Percentiles rank a stretch among this genome's conserved stretches.
phyloP scores from a whole-genome alignment of 2,113 vertebrate genomes.

The Hyla sarda region DNA sequence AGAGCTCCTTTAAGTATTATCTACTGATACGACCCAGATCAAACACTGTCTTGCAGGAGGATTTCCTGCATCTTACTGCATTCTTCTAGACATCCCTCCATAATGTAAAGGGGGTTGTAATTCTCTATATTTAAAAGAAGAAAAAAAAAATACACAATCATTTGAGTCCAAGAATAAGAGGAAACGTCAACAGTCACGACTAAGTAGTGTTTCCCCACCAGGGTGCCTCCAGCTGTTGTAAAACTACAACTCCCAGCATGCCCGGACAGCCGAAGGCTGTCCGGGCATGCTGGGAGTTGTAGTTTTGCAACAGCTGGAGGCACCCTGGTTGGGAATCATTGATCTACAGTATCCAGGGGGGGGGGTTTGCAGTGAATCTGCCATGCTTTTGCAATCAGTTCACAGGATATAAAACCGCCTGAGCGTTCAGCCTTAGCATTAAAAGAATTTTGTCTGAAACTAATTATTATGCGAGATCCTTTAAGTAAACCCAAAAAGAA shows the following conservation, averaged over 20 bases:
- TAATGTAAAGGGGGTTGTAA: constrained; percentile 13
- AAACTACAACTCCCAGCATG: too few relatives aligned
- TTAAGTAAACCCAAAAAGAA: constrained; percentile 19
- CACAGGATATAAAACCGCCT: constrained; percentile 26
- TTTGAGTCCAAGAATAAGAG: background rate
- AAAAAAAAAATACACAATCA: background rate
- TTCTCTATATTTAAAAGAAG: constrained; percentile 39
- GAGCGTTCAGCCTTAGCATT: constrained; percentile 17
- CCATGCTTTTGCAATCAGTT: background rate
- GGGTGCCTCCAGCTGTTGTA: too few relatives aligned
- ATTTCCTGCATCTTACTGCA: constrained; percentile 16
- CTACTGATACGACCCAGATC: background rate
- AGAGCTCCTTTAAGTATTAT: background rate
- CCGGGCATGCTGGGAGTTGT: too few relatives aligned
- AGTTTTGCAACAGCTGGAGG: too few relatives aligned
- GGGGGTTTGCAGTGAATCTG: constrained; percentile 5
- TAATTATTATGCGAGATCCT: constrained; percentile 12
- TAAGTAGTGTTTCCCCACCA: too few relatives aligned
- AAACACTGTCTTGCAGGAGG: background rate
- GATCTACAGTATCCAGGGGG: background rate
- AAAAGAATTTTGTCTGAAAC: constrained; percentile 35
- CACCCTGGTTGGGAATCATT: too few relatives aligned
- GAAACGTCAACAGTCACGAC: constrained; percentile 18
- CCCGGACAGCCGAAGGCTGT: too few relatives aligned
- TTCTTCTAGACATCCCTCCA: constrained; percentile 52